Base-by-base conservation (phyloP, 2,797 vertebrate species). In the Corythornis leucogaster region DNA sequence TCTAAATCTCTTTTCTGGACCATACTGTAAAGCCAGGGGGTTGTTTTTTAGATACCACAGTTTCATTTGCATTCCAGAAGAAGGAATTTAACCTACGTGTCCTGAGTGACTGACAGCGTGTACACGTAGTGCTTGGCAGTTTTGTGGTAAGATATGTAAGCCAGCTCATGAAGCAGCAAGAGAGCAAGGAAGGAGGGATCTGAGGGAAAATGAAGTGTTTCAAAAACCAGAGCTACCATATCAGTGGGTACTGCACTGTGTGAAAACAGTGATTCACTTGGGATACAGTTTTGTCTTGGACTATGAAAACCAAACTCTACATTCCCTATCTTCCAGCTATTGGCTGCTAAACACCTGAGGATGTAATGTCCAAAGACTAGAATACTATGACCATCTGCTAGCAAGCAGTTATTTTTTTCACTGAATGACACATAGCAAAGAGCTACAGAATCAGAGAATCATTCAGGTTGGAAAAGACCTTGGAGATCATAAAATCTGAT, bases 51-150 rank as follows among this genome's bases (percentile, higher is more conserved):
- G n/a, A 35, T 22, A 21, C n/a, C 25, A 28, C 24, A 17, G 14
- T 50, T 64, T 69, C 18, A 64, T 45, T 12, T 20, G 8, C 33
- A 42, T 59, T 81, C 25, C 76, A 54, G 55, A 50, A 62, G 63
- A 70, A 33, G 28, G 19, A 69, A 81, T 1, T 19, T 14, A 78
- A 46, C 22, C 8, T 53, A 38, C 25, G 30, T 2, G 5, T 9
- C 35, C 16, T 0, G 0, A n/a, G 9, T 25, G 43, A 68, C 33
- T 15, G 15, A 38, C 4, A 10, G 12, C 1, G 6, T 40, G 40
- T 77, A 18, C 16, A 54, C 2, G 40, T 12, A 35, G 66, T 0
- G 0, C 24, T 43, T 73, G 33, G 35, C 57, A 69, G 61, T 45
- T 59, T 30, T 64, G 45, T 26, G 33, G 40, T 10, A 43, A 58